Evolutionary conservation across 2,888 invertebrate genomes (phyloP).

Genomic region (Gymnoscelis rufifasciata): DNA sequence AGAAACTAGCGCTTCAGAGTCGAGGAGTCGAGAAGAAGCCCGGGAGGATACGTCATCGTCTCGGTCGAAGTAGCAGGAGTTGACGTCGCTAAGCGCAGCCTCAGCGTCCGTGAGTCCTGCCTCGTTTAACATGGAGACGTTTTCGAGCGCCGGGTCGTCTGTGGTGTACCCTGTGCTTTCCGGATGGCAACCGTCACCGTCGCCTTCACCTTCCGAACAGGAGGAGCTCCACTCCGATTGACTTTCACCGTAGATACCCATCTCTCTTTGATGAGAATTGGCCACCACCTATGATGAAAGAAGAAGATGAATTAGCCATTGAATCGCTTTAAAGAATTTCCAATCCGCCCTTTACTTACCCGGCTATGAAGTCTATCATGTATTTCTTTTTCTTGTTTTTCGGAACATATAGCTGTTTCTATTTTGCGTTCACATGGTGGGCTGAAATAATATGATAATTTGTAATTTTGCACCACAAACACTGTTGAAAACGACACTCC

Average conservation of each 20-base stretch:
- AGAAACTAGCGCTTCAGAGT: conserved; percentile 86
- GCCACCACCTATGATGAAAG: conserved; percentile 43
- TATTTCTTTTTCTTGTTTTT: conserved; percentile 57
- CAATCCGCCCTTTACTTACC: too few relatives aligned
- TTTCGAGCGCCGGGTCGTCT: conserved; percentile 91
- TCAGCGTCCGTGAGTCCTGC: conserved; percentile 92
- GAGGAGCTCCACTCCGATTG: conserved; percentile 89
- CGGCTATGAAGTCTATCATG: conserved; percentile 65
- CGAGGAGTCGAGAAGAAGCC: conserved; percentile 89
- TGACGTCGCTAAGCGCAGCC: conserved; percentile 91
- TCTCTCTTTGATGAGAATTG: conserved; percentile 63
- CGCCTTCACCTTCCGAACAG: conserved; percentile 77
- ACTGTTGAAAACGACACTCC: not conserved
- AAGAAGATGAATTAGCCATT: too few relatives aligned
- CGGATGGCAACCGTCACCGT: conserved; percentile 73
- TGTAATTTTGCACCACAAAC: not conserved
- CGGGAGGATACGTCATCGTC: conserved; percentile 90
- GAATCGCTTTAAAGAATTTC: too few relatives aligned
- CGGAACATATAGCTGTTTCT: conserved; percentile 46
- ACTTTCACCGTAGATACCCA: conserved; percentile 80
- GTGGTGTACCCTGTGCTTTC: conserved; percentile 92
- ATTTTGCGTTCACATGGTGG: conserved; percentile 51
- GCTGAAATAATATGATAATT: conserved; percentile 32
- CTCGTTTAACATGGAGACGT: conserved; percentile 91
- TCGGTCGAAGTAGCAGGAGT: conserved; percentile 87